Evolutionary conservation across 2,113 vertebrate genomes (phyloP).

Genomic region (Perognathus longimembris): DNA sequence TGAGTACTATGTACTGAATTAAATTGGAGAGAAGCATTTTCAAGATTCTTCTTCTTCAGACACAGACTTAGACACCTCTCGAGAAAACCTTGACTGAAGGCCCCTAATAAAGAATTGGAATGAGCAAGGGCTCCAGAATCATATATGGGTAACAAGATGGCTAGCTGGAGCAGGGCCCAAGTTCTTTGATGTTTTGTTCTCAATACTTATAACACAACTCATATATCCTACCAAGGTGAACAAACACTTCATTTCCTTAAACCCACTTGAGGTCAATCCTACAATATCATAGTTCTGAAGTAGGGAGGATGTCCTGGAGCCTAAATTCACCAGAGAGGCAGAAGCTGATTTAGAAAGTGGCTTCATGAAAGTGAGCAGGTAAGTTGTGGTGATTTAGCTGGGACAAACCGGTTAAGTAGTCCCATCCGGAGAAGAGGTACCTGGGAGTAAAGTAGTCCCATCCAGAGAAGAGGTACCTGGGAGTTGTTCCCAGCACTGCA

Average conservation of each 20-base stretch:
- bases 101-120: not conserved
- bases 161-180: no score
- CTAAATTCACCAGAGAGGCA: not conserved
- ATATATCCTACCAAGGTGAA: not conserved
- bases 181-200: not conserved
- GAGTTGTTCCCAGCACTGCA: not conserved
- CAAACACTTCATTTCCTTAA: conserved; percentile 17
- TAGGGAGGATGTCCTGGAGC: not conserved
- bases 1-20: not conserved
- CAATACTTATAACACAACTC: not conserved
- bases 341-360: not conserved
- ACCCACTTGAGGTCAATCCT: not conserved
- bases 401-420: not conserved
- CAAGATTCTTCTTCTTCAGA: not conserved
- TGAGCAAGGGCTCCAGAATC: not conserved
- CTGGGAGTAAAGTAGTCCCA: no score
- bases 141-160: not conserved
- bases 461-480: not conserved
- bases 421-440: not conserved
- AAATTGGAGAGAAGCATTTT: not conserved
- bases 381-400: not conserved
- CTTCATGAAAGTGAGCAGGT: no score
- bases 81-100: not conserved
- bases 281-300: not conserved
- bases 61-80: not conserved